Evolutionary conservation across 2,113 vertebrate genomes (phyloP).

Genomic region (Leiothrix lutea): DNA sequence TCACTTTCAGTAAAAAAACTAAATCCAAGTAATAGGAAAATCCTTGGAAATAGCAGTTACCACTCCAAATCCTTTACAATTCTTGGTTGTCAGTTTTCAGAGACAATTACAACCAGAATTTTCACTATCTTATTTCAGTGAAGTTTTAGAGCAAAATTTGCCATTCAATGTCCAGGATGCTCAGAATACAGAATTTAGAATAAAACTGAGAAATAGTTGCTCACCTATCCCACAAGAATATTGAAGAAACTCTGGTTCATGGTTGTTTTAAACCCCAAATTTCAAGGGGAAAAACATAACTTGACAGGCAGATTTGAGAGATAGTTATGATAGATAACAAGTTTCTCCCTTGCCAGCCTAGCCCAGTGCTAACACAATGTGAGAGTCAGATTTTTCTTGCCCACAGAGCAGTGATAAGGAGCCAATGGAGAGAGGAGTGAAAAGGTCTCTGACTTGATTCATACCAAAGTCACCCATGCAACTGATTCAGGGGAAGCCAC

Average conservation of each 20-base stretch:
- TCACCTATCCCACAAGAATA: background rate
- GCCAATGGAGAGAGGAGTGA: background rate
- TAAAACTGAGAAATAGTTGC: background rate
- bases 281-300: background rate
- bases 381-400: background rate
- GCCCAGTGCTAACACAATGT: background rate
- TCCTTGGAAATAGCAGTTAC: background rate
- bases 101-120: background rate
- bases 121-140: background rate
- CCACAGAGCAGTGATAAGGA: background rate
- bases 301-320: background rate
- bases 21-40: background rate
- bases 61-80: background rate
- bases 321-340: background rate
- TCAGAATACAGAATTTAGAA: background rate
- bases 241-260: background rate
- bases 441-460: background rate
- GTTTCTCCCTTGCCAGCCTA: background rate
- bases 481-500: background rate
- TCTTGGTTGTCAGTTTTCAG: background rate
- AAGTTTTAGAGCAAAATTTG: background rate
- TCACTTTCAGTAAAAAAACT: background rate
- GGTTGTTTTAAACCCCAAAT: background rate
- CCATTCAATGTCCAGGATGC: background rate
- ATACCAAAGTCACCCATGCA: background rate